Percentiles rank a stretch among this genome's conserved stretches.
Conservation (phyloP, 1,140 invertebrate genomes). For the Drosophila pseudoananassae region DNA sequence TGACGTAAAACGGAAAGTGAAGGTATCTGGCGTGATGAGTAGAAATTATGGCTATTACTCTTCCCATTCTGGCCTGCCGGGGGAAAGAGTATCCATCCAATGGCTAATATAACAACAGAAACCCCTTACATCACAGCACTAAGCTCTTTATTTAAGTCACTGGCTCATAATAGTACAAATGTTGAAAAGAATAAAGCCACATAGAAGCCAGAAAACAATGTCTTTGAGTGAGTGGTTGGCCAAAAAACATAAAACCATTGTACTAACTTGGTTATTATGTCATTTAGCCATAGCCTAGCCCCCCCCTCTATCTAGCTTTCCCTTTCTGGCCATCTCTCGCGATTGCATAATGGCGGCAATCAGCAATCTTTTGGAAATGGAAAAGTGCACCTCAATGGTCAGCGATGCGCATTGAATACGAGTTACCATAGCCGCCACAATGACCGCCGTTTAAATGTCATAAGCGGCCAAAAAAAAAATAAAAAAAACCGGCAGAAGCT, state of each 20-base stretch:
- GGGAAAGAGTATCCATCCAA: not conserved
- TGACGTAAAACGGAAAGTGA: constrained; percentile 7
- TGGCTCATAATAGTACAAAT: not conserved
- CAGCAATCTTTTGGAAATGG: constrained; percentile 35
- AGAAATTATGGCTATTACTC: not conserved
- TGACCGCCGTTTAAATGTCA: constrained; percentile 57
- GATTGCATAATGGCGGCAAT: constrained; percentile 39
- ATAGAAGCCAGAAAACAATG: not conserved
- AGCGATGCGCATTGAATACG: constrained; percentile 58
- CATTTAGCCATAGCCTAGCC: not conserved
- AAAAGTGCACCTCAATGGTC: constrained; percentile 51
- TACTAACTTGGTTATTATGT: constrained; percentile 29
- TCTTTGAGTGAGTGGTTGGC: not conserved
- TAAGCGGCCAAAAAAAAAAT: constrained; percentile 32
- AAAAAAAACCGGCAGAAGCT: not conserved
- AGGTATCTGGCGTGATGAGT: constrained; percentile 31
- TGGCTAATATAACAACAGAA: too few relatives aligned
- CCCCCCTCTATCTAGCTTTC: not conserved
- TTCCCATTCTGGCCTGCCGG: too few relatives aligned
- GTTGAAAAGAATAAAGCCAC: constrained; percentile 3
- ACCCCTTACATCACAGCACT: not conserved
- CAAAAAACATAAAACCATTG: not conserved
- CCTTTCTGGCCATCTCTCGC: too few relatives aligned
- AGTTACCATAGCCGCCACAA: constrained; percentile 17
- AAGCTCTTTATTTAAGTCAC: too few relatives aligned